Evolutionary conservation across 2,888 invertebrate species (phyloP), one percentile per base, ranked within the genome.

Genomic region (Drosophila stalkeri): DNA sequence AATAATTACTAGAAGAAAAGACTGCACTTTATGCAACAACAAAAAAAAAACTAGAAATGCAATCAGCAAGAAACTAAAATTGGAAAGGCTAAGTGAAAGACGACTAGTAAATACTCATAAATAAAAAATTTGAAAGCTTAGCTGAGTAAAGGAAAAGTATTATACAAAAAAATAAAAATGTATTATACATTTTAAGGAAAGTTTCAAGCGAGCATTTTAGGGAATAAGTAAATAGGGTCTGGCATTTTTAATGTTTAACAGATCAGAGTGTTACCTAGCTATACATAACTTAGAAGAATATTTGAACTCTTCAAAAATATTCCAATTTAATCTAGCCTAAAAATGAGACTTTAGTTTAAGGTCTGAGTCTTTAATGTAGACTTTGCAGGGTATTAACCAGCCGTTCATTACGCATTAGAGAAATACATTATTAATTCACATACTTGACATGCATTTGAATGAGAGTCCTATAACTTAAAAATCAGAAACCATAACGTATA

Each of bases 1-100:
- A 78, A 84, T 77, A 89, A 86, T 89, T 88, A 77, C 69, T 68
- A 67, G 64, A 70, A 75, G 68, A 67, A 75, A 73, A 68, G 52
- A 47, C 69, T 80, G 77, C 89, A 88, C 63, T 74, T 77, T 71
- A 49, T 71, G 75, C 75, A 73, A 78, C 75, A 72, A 76, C 72
- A 65, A 61, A 33, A 64, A 65, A 61, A 33, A 64, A 63, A 43
- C 64, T 57, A 80, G 67, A 70, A 75, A 72, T 81, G 83, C 81
- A 83, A 89, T 77, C 75, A 83, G 65, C 65, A 63, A 64, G 55
- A 69, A 51, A 64, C 71, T 61, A 56, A 63, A 61, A 72, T 57
- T 52, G 23, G 6, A 27, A 12, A 60, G 41, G 37, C 16, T 16
- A 0, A 16, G 1, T 14, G 7, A 2, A 8, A 3, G 16, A 3